Evolutionary conservation across 2,113 vertebrate genomes (phyloP).

Genomic region (Bombycilla garrulus): DNA sequence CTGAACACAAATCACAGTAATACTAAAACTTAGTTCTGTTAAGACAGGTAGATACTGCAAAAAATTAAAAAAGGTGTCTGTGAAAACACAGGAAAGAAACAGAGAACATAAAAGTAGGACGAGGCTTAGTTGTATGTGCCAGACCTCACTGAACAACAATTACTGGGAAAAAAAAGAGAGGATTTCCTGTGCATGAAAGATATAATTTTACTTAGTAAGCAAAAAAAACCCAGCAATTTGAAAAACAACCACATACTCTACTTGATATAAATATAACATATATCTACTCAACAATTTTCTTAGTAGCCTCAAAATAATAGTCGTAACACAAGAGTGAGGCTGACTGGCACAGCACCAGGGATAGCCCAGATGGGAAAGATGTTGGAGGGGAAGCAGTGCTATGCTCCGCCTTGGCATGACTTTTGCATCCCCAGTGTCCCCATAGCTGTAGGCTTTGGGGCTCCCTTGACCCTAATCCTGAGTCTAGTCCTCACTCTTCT

Average conservation of each 20-base stretch:
- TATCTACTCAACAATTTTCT: background rate
- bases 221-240: background rate
- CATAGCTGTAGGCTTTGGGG: background rate
- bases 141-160: background rate
- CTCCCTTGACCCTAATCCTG: background rate
- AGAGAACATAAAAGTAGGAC: background rate
- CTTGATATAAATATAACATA: background rate
- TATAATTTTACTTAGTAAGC: rapidly evolving
- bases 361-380: background rate
- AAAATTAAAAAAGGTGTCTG: background rate
- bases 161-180: background rate
- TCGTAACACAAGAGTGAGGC: background rate
- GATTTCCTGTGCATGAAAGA: background rate
- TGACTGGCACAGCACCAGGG: too few relatives aligned
- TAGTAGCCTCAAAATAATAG: background rate
- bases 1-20: background rate
- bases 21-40: background rate
- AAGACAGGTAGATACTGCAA: background rate
- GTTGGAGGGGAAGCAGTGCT: rapidly evolving
- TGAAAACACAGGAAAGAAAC: background rate
- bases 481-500: background rate
- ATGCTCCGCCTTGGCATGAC: rapidly evolving
- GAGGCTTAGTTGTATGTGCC: background rate
- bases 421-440: background rate
- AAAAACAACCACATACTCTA: background rate